Conservation (phyloP, 2,888 invertebrate species). For the Belgica antarctica region DNA sequence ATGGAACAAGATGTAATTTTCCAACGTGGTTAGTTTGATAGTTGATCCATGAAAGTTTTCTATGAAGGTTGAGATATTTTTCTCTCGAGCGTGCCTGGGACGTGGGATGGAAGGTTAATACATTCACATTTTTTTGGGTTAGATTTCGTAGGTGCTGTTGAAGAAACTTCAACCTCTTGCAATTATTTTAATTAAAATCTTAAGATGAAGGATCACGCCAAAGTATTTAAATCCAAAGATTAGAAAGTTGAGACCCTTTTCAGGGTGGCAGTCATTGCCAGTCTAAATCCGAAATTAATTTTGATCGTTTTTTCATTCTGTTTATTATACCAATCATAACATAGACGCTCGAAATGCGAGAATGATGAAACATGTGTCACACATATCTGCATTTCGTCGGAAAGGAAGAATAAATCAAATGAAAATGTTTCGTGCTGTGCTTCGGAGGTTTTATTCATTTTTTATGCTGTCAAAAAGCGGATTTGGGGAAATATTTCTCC, state of each 20-base stretch:
- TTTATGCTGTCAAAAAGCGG: slow-evolving; percentile 12
- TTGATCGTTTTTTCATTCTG: too few species aligned
- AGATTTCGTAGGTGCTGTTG: background rate
- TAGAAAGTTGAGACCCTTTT: too few species aligned
- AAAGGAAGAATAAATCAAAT: background rate
- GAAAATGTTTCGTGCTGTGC: background rate
- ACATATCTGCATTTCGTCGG: background rate
- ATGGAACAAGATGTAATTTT: background rate
- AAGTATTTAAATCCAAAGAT: too few species aligned
- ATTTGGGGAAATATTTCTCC: slow-evolving; percentile 10
- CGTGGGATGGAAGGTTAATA: background rate
- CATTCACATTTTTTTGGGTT: background rate
- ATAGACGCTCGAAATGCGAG: slow-evolving; percentile 6
- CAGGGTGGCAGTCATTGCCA: too few species aligned
- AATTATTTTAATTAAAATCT: slow-evolving; percentile 6
- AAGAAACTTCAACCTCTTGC: background rate
- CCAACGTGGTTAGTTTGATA: slow-evolving; percentile 16
- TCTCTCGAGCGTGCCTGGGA: too few species aligned
- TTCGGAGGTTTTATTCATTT: background rate
- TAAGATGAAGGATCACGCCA: background rate
- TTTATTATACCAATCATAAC: too few species aligned
- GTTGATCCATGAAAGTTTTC: background rate
- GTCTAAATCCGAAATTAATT: too few species aligned
- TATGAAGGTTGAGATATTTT: background rate
- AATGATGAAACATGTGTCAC: background rate